phyloP scores from a whole-genome alignment of 1,140 invertebrate species.

The Apocrypta bakeri region DNA sequence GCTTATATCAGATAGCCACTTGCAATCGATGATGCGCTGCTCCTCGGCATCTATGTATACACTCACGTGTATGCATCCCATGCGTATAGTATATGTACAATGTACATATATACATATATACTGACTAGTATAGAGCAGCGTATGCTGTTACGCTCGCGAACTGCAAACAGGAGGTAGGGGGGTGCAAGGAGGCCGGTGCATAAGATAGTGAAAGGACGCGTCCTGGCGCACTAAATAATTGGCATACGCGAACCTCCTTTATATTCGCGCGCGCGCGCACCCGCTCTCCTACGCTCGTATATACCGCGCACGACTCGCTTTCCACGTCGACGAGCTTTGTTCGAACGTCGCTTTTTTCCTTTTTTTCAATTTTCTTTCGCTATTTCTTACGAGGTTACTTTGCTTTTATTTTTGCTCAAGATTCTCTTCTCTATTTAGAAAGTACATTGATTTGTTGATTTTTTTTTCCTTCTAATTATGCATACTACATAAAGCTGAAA shows the following conservation, averaged over 20 bases:
- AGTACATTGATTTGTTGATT: too few species aligned
- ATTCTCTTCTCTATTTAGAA: too few species aligned
- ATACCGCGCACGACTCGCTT: not conserved
- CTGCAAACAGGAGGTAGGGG: not conserved
- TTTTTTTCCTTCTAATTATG: too few species aligned
- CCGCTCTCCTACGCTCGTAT: not conserved
- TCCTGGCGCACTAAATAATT: constrained; percentile 37
- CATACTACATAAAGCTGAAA: too few species aligned
- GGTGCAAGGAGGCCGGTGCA: constrained; percentile 9
- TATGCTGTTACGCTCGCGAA: not conserved
- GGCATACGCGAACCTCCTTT: constrained; percentile 35
- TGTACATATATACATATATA: not conserved
- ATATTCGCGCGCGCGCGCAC: constrained; percentile 11
- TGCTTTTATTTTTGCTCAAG: too few species aligned
- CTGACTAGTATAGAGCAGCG: not conserved
- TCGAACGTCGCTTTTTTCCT: not conserved
- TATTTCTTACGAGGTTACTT: too few species aligned
- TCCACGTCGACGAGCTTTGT: not conserved
- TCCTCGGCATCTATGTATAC: constrained; percentile 42
- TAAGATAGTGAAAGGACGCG: constrained; percentile 40
- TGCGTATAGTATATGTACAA: not conserved
- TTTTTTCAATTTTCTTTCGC: not conserved
- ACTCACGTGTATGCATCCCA: not conserved
- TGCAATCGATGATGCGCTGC: not conserved
- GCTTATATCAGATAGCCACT: not conserved